phyloP scores from a whole-genome alignment of 30 jellyfish, hydroid and myxozoan genomes.

The Turritopsis rubra region DNA sequence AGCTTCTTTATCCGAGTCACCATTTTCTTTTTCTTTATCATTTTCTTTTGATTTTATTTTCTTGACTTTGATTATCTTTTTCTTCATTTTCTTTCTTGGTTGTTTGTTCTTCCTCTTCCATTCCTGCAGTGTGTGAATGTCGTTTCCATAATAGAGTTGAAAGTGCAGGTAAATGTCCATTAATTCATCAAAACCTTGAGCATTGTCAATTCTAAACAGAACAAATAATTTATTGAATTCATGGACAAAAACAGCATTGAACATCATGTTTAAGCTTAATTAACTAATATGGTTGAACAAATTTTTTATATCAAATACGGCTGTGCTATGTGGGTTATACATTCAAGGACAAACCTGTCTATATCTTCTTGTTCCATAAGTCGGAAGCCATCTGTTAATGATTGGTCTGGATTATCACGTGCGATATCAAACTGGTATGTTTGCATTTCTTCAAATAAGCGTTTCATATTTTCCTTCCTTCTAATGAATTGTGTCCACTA shows the following conservation, averaged over 20 bases:
- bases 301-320: too few species aligned
- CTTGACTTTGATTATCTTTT: neutral
- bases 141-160: conserved; percentile 81
- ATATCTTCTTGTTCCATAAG: conserved; percentile 61
- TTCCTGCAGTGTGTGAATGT: conserved; percentile 62
- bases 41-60: conserved; percentile 25
- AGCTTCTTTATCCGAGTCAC: conserved; percentile 25
- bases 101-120: conserved; percentile 41
- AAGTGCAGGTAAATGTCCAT: conserved; percentile 88
- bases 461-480: conserved; percentile 61
- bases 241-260: neutral
- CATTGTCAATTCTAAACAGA: conserved; percentile 60
- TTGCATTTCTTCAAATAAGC: conserved; percentile 77
- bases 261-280: neutral
- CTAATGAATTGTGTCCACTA: conserved; percentile 79
- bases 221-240: neutral
- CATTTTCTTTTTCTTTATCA: conserved; percentile 14
- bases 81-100: conserved; percentile 10
- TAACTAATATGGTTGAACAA: too few species aligned
- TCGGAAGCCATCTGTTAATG: conserved; percentile 44
- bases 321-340: too few species aligned
- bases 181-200: conserved; percentile 74
- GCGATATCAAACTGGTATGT: conserved; percentile 70
- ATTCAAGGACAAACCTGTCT: conserved; percentile 54
- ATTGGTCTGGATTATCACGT: conserved; percentile 42